A percentile compares a stretch with the other conserved stretches of the same genome.
These are phyloP conservation scores for Pseudorectes ferrugineus DNA, from an alignment of 2,113 vertebrate genomes.

Conservation along the genomic window DNA sequence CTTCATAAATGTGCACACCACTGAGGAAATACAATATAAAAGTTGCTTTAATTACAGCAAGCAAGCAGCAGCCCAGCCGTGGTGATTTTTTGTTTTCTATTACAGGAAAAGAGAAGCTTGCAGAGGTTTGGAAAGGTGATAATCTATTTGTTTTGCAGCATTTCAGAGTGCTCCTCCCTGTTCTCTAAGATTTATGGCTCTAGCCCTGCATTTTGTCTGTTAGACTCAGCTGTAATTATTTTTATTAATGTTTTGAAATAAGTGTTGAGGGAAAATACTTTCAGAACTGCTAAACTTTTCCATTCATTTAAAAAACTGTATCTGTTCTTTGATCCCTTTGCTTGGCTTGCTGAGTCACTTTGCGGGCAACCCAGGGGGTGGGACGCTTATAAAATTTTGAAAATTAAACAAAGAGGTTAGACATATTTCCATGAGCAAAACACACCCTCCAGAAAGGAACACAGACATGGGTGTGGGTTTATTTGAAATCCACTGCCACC, in stretches of 20 bases:
- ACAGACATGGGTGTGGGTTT: background rate
- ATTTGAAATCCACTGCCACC: background rate
- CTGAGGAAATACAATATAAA: background rate
- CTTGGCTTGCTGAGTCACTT: slow-evolving; percentile 43
- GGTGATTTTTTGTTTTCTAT: background rate
- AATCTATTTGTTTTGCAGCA: background rate
- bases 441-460: background rate
- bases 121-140: background rate
- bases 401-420: background rate
- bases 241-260: slow-evolving; percentile 26
- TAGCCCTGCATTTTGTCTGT: background rate
- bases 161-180: background rate
- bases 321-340: slow-evolving; percentile 21
- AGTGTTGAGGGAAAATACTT: background rate
- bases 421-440: background rate
- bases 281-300: slow-evolving; percentile 21
- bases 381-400: background rate
- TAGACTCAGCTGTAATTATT: slow-evolving; percentile 4
- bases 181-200: background rate
- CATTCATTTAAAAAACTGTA: background rate
- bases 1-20: background rate
- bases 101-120: background rate
- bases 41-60: background rate
- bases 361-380: background rate
- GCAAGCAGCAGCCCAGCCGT: background rate